Conservation (phyloP, 30 jellyfish, hydroid and myxozoan genomes). For the Pseudorhiza aurosa region DNA sequence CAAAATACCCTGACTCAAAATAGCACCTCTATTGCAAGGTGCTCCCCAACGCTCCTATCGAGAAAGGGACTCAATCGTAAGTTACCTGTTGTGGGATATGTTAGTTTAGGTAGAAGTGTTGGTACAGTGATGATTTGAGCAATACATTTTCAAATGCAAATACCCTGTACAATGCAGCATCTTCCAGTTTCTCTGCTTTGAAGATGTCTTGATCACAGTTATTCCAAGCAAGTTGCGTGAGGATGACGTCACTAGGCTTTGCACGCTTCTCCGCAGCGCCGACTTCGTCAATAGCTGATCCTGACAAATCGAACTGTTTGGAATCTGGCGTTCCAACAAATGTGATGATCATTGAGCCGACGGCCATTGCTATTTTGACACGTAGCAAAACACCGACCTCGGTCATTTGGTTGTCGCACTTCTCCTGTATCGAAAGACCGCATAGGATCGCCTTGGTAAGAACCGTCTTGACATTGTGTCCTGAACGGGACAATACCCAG, state of each 20-base stretch:
- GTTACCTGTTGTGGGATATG: no score
- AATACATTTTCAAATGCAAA: neutral
- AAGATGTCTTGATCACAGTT: conserved; percentile 84
- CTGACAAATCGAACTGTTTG: conserved; percentile 86
- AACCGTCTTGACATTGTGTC: conserved; percentile 76
- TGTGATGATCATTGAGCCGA: conserved; percentile 90
- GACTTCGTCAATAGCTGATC: conserved; percentile 94
- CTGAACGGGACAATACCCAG: conserved; percentile 86
- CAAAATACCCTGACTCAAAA: no score
- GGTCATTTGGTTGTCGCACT: conserved; percentile 86
- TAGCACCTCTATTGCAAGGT: no score
- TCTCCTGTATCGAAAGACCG: conserved; percentile 77
- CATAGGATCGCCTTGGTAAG: conserved; percentile 85
- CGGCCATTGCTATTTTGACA: conserved; percentile 91
- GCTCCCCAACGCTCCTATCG: no score
- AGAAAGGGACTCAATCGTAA: no score
- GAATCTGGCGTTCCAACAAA: conserved; percentile 79
- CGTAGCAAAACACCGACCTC: conserved; percentile 89
- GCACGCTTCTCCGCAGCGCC: conserved; percentile 96
- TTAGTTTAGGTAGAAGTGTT: no score
- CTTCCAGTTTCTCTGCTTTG: conserved; percentile 56
- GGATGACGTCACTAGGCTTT: conserved; percentile 83
- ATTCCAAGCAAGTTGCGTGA: conserved; percentile 87
- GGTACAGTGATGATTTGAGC: neutral
- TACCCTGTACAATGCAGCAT: conserved; percentile 65